phyloP scores from a whole-genome alignment of 2,797 vertebrate species.

The Anguilla marmorata region DNA sequence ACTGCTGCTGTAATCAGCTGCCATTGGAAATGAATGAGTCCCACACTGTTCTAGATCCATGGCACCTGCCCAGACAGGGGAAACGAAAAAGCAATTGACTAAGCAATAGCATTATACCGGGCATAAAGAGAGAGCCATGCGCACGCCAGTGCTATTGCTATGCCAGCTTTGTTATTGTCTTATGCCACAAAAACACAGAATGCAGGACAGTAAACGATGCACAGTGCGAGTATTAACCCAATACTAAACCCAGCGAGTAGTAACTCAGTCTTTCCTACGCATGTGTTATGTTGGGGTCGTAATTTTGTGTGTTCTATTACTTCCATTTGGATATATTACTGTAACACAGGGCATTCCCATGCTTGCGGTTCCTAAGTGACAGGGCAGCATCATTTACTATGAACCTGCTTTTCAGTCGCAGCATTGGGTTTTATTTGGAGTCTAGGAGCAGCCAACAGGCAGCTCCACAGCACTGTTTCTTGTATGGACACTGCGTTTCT shows the following conservation, averaged over 20 bases:
- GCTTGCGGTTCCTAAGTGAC: not conserved
- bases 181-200: not conserved
- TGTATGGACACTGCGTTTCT: not conserved
- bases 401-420: not conserved
- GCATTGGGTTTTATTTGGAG: too few species aligned
- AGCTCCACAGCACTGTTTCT: not conserved
- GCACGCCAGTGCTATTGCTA: not conserved
- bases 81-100: not conserved
- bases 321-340: not conserved
- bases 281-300: not conserved
- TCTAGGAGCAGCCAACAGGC: not conserved
- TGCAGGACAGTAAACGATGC: not conserved
- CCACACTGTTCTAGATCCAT: not conserved
- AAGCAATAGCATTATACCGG: not conserved
- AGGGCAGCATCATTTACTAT: not conserved
- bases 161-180: not conserved
- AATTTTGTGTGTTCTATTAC: too few species aligned
- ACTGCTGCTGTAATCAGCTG: not conserved
- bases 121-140: not conserved
- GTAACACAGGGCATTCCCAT: too few species aligned
- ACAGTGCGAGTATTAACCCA: not conserved
- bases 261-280: not conserved
- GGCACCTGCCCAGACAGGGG: not conserved
- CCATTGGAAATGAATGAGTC: not conserved
- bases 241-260: not conserved